These are phyloP conservation scores for Rhynchonycteris naso DNA, from an alignment of 2,797 vertebrate species.

Conservation along the genomic window DNA sequence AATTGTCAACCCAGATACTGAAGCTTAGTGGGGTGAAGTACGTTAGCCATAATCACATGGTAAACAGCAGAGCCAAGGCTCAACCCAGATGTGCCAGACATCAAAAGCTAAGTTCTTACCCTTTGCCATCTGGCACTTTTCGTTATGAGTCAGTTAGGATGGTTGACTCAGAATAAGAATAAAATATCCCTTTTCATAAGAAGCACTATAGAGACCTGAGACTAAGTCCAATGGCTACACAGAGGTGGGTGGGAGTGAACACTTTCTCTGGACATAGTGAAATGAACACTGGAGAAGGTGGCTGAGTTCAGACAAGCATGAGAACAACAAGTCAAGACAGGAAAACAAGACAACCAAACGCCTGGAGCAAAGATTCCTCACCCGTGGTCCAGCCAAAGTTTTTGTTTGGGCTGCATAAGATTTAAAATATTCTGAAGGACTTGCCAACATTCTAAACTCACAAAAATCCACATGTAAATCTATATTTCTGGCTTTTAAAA, in stretches of 20 bases:
- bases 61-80: neutral
- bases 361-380: neutral
- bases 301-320: neutral
- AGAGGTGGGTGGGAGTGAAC: neutral
- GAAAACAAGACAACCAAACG: neutral
- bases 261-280: neutral
- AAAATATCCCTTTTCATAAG: neutral
- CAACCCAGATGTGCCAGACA: neutral
- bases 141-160: too few species aligned
- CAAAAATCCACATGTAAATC: neutral
- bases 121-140: neutral
- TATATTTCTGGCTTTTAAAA: neutral
- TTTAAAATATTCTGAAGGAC: neutral
- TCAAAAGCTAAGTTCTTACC: neutral
- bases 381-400: too few species aligned
- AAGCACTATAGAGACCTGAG: neutral
- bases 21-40: neutral
- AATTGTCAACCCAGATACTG: neutral
- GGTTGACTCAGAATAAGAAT: neutral
- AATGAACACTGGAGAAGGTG: neutral
- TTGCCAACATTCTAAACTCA: neutral
- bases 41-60: neutral
- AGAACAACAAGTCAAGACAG: neutral
- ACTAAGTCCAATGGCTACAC: neutral
- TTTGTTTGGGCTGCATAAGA: neutral